phyloP scores from a whole-genome alignment of 2,888 invertebrate species.

The Tenthredo livida region DNA sequence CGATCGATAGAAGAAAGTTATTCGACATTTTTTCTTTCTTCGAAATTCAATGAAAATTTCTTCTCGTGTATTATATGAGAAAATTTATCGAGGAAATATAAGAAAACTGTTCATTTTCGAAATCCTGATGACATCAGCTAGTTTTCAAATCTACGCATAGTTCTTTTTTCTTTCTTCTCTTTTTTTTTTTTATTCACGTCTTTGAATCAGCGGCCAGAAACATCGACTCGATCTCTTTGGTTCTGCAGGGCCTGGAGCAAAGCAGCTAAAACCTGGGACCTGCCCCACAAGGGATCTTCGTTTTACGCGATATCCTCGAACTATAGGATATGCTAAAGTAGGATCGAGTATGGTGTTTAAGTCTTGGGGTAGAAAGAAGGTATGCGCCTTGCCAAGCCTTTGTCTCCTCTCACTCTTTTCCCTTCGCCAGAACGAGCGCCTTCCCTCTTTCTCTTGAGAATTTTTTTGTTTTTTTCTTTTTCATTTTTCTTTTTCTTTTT shows the following conservation, averaged over 20 bases:
- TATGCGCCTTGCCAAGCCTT: slow-evolving; percentile 59
- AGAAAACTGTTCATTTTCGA: neutral
- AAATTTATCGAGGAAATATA: neutral
- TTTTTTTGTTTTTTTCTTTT: slow-evolving; percentile 20
- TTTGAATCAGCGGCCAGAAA: neutral
- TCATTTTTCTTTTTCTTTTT: slow-evolving; percentile 34
- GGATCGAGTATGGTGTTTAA: slow-evolving; percentile 31
- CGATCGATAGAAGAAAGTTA: neutral
- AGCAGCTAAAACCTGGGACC: slow-evolving; percentile 24
- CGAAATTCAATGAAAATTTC: neutral
- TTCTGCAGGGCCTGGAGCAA: slow-evolving; percentile 26
- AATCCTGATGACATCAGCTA: neutral
- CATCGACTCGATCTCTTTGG: neutral
- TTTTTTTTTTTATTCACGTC: neutral
- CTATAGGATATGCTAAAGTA: slow-evolving; percentile 50
- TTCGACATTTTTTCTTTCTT: neutral
- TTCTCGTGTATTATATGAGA: neutral
- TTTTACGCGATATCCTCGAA: slow-evolving; percentile 42
- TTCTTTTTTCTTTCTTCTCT: neutral
- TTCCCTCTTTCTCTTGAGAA: slow-evolving; percentile 48
- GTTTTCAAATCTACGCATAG: neutral
- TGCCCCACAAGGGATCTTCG: neutral
- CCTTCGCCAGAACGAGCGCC: slow-evolving; percentile 50
- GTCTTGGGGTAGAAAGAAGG: slow-evolving; percentile 53
- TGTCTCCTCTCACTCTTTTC: slow-evolving; percentile 54